Evolutionary conservation across 2,113 vertebrate species (phyloP).

Genomic region (Atherinomorus stipes): DNA sequence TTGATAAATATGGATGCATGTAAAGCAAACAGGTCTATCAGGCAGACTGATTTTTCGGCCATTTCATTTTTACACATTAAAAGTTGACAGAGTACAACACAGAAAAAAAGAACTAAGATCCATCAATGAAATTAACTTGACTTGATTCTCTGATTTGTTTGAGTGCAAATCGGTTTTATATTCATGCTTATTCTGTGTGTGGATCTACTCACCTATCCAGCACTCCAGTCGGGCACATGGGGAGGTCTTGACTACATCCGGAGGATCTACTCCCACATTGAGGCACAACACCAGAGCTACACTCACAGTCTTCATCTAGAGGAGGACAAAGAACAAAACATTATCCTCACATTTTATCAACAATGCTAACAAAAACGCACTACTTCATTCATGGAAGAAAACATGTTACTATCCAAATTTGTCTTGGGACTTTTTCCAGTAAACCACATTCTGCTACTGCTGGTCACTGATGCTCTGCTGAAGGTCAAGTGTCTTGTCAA

Average conservation of each 20-base stretch:
- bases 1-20: too few species aligned
- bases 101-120: too few species aligned
- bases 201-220: conserved; percentile 91
- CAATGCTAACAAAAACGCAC: neutral
- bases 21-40: too few species aligned
- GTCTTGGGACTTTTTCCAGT: neutral
- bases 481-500: conserved; percentile 13
- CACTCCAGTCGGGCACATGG: conserved; percentile 96
- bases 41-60: too few species aligned
- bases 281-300: conserved; percentile 97
- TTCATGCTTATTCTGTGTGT: neutral
- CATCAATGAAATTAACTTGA: too few species aligned
- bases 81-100: too few species aligned
- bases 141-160: too few species aligned
- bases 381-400: neutral
- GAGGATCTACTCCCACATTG: conserved; percentile 97
- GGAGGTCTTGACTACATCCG: conserved; percentile 98
- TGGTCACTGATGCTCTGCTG: conserved; percentile 4
- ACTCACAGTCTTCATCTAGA: conserved; percentile 99
- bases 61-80: too few species aligned
- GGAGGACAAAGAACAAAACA: neutral
- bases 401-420: too few species aligned
- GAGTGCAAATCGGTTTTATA: neutral
- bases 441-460: conserved; percentile 9
- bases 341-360: neutral